Evolutionary conservation across 1,140 invertebrate species (phyloP).

Genomic region (Drosophila orosa): DNA sequence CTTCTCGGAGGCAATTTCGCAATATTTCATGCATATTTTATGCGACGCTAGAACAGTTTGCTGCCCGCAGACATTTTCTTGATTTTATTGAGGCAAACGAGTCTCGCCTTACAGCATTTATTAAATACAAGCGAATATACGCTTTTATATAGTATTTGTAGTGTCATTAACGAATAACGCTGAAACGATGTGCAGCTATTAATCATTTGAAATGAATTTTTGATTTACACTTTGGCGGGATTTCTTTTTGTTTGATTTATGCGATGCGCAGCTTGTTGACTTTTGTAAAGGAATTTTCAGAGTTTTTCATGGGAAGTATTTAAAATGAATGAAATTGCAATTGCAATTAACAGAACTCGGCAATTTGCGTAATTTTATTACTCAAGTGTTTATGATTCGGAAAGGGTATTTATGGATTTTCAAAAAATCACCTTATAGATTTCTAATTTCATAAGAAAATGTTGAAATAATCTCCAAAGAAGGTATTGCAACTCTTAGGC

Average conservation of each 20-base stretch:
- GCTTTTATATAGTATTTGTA: slow-evolving; percentile 43
- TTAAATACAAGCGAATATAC: slow-evolving; percentile 26
- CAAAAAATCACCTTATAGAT: neutral
- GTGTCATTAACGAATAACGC: slow-evolving; percentile 74
- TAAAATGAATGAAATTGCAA: slow-evolving; percentile 70
- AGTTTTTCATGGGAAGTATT: slow-evolving; percentile 50
- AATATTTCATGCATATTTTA: slow-evolving; percentile 58
- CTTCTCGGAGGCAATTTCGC: slow-evolving; percentile 44
- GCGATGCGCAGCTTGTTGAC: slow-evolving; percentile 46
- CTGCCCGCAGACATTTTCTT: slow-evolving; percentile 61
- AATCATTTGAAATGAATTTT: slow-evolving; percentile 75
- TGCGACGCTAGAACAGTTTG: slow-evolving; percentile 40
- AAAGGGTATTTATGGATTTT: neutral
- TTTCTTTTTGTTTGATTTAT: slow-evolving; percentile 80
- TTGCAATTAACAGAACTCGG: slow-evolving; percentile 12
- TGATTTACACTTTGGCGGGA: slow-evolving; percentile 43
- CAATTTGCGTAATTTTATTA: slow-evolving; percentile 5
- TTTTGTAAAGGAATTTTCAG: slow-evolving; percentile 21
- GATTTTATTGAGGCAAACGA: slow-evolving; percentile 76
- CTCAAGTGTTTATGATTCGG: neutral
- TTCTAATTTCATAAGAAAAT: neutral
- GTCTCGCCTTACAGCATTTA: slow-evolving; percentile 42
- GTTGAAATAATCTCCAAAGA: neutral
- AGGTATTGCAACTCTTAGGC: neutral
- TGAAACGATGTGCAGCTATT: slow-evolving; percentile 69